phyloP scores from a whole-genome alignment of 2,113 vertebrate species.

The Grammomys surdaster region DNA sequence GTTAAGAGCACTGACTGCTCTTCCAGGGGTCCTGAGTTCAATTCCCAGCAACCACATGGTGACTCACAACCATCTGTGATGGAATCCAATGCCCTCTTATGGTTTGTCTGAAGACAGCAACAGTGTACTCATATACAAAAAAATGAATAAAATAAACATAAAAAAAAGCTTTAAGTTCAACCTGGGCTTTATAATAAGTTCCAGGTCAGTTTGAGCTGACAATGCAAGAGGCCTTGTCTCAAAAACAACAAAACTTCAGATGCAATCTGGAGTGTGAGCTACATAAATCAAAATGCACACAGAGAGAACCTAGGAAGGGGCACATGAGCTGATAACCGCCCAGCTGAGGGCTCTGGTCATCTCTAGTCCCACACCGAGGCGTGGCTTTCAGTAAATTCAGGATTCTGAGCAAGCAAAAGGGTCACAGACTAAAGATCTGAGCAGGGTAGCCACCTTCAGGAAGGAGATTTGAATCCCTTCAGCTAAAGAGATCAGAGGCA shows the following conservation, averaged over 20 bases:
- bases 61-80: no score
- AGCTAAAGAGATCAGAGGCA: constrained; percentile 4
- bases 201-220: neutral
- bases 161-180: neutral
- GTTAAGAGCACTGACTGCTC: no score
- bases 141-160: no score
- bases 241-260: neutral
- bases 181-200: neutral
- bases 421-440: constrained; percentile 14
- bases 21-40: no score
- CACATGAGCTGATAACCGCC: neutral
- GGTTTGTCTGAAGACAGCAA: no score
- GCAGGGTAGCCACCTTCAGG: no score
- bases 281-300: constrained; percentile 25
- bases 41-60: no score
- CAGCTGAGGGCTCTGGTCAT: neutral
- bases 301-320: constrained; percentile 17
- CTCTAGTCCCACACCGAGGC: neutral
- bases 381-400: constrained; percentile 1
- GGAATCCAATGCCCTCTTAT: no score
- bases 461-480: neutral
- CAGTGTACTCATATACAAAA: no score
- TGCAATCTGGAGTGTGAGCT: neutral
- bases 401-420: constrained; percentile 39
- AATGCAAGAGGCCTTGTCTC: neutral